phyloP scores from a whole-genome alignment of 2,888 invertebrate genomes.

The Lycia hirtaria region DNA sequence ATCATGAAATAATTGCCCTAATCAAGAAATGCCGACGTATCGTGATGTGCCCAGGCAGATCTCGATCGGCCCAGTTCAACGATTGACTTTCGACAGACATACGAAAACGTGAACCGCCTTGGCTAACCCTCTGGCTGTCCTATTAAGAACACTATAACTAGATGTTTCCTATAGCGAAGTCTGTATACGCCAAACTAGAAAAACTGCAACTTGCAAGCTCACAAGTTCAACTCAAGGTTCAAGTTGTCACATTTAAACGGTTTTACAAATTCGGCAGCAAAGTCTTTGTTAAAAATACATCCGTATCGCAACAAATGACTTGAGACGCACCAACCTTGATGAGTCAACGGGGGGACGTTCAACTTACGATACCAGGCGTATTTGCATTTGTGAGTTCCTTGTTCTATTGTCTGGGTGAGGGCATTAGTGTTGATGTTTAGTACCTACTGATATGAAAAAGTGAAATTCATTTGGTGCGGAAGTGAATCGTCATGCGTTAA shows the following conservation, averaged over 20 bases:
- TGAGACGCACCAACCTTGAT: slow-evolving; percentile 40
- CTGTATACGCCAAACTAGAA: too few relatives aligned
- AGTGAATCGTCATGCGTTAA: slow-evolving; percentile 11
- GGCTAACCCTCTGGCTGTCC: too few relatives aligned
- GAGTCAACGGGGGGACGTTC: slow-evolving; percentile 46
- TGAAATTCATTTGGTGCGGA: slow-evolving; percentile 26
- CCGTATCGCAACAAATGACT: slow-evolving; percentile 38
- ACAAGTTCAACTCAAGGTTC: slow-evolving; percentile 23
- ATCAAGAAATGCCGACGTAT: too few relatives aligned
- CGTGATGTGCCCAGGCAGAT: too few relatives aligned
- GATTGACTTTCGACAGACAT: too few relatives aligned
- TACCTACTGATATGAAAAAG: slow-evolving; percentile 24
- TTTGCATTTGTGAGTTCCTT: slow-evolving; percentile 45
- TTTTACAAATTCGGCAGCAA: slow-evolving; percentile 21
- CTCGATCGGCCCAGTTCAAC: too few relatives aligned
- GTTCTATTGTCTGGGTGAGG: slow-evolving; percentile 42
- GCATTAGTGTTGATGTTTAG: slow-evolving; percentile 23
- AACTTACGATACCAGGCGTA: slow-evolving; percentile 39
- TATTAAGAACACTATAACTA: background rate
- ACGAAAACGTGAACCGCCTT: too few relatives aligned
- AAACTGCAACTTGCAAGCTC: slow-evolving; percentile 5
- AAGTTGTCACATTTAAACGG: slow-evolving; percentile 13
- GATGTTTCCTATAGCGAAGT: background rate
- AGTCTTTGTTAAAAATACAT: slow-evolving; percentile 34
- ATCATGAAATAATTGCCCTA: too few relatives aligned